Evolutionary conservation across 2,113 vertebrate species (phyloP), one percentile per base, ranked within the genome.

Genomic region (Peucedramus taeniatus): DNA sequence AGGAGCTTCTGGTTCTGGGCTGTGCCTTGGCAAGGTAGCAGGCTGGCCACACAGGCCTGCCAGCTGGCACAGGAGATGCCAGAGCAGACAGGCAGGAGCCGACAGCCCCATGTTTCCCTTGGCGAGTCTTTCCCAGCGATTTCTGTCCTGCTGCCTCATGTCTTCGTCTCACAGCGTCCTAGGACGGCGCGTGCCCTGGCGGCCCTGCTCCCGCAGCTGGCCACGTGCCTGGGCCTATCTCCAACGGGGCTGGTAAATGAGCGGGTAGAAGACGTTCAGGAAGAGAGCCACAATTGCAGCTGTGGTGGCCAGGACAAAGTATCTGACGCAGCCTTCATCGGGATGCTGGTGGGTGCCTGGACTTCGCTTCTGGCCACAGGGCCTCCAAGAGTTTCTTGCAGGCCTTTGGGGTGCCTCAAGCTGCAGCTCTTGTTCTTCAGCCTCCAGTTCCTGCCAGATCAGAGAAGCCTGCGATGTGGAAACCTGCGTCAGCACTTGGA

Each of bases 391-490:
- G 74, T 89, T 97, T 98, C 98, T 97, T 72, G 89, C 96, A 98
- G 87, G 97, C 97, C 95, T 98, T 95, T 50, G 91, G 42, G 96
- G 37, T 28, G 90, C 78, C 92, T 97, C 90, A 22, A 95, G 96
- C 79, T 94, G 93, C 79, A 92, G 95, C 49, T 97, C 97, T 37
- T 98, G 98, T 45, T 99, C 99, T 97, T 99, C 99, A 93, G 99
- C 99, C 98, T 99, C 99, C 98, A 99, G 98, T 98, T 99, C 99
- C 98, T 98, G 99, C 99, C 99, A 99, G 98, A 99, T 99, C 98
- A 99, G 99, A 98, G 99, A 99, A 98, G 99, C 99, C 99, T 99
- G 99, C 97, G 98, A 99, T 99, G 99, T 99, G 99, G 99, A 99
- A 99, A 99, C 97, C 98, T 98, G 98, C 98, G 98, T 99, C 98